Percentiles rank a stretch among this genome's conserved stretches.
Conservation (phyloP, 2,797 vertebrate genomes). For the Acrossocheilus wenchowensis region DNA sequence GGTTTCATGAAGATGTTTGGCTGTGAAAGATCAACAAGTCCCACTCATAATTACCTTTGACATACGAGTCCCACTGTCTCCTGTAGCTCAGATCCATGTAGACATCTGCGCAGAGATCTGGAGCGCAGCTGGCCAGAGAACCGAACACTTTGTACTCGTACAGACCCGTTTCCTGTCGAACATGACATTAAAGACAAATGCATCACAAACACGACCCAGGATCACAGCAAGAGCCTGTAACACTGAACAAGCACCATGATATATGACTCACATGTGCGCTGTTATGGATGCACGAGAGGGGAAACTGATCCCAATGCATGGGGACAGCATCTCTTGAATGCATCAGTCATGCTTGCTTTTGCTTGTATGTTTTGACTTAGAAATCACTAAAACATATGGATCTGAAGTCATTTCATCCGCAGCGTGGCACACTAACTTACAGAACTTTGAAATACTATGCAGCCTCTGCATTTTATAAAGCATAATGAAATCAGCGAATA, state of each 20-base stretch:
- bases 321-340: background rate
- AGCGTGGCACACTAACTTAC: background rate
- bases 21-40: background rate
- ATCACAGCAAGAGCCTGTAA: background rate
- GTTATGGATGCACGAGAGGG: no score
- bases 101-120: slow-evolving; percentile 83
- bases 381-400: background rate
- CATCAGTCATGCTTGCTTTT: background rate
- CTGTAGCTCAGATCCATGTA: slow-evolving; percentile 92
- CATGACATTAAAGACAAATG: slow-evolving; percentile 48
- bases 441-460: background rate
- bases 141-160: slow-evolving; percentile 92
- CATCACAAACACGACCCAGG: slow-evolving; percentile 40
- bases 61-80: slow-evolving; percentile 88
- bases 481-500: background rate
- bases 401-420: background rate
- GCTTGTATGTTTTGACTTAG: background rate
- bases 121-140: slow-evolving; percentile 74
- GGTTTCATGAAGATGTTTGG: background rate
- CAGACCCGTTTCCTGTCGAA: slow-evolving; percentile 83
- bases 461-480: background rate
- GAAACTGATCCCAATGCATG: background rate
- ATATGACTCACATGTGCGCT: background rate
- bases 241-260: background rate
- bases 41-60: slow-evolving; percentile 81